A percentile compares a stretch with the other conserved stretches of the same genome.
Evolutionary conservation across 2,113 vertebrate species (phyloP).

Genomic region (Hylia prasina): DNA sequence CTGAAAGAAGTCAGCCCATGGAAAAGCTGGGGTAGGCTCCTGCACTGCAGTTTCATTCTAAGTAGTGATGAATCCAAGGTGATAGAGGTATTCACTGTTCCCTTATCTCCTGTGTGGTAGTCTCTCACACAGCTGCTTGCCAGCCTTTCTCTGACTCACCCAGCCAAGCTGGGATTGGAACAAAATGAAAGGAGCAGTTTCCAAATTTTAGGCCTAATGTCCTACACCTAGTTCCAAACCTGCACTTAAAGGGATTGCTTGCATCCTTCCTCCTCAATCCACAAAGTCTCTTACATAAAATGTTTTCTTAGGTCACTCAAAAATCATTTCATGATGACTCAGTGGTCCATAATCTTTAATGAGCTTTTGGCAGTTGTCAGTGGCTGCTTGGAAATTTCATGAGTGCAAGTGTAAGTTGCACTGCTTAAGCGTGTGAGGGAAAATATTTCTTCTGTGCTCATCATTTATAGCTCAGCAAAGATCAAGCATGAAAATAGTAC

Average conservation of each 20-base stretch:
- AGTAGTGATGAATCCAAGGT: neutral
- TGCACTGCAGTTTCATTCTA: neutral
- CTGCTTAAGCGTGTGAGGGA: neutral
- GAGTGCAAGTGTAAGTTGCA: neutral
- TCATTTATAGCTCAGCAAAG: slow-evolving; percentile 32
- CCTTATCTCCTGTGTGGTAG: slow-evolving; percentile 3
- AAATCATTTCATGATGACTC: neutral
- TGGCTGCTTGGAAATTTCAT: neutral
- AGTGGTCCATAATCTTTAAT: neutral
- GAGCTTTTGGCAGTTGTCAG: neutral
- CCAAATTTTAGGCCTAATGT: neutral
- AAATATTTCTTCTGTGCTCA: neutral
- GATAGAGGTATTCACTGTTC: neutral
- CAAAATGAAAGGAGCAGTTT: neutral
- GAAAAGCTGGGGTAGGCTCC: neutral
- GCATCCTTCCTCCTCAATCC: neutral
- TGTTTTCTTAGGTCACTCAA: neutral
- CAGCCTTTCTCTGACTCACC: neutral
- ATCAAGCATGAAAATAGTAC: slow-evolving; percentile 45
- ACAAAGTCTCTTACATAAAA: neutral
- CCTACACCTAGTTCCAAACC: neutral
- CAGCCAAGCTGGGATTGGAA: slow-evolving; percentile 5
- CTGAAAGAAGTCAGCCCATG: neutral
- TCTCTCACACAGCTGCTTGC: neutral
- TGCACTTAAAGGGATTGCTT: neutral